A percentile compares a stretch with the other conserved stretches of the same genome.
These are phyloP conservation scores for Discoglossus pictus DNA, from an alignment of 2,797 vertebrate genomes.

Conservation along the genomic window DNA sequence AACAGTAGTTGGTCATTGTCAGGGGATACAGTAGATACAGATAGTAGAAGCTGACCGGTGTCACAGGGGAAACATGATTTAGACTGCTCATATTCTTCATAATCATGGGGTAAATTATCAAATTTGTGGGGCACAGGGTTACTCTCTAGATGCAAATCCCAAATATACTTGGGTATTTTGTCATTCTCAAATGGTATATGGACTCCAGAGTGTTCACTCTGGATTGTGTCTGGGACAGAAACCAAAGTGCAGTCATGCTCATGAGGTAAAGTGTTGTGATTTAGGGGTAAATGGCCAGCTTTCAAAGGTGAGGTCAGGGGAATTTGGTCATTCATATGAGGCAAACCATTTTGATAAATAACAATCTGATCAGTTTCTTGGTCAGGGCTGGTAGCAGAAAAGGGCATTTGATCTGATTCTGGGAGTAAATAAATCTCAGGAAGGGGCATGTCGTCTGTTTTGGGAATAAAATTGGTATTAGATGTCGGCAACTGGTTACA, in stretches of 20 bases:
- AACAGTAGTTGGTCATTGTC: neutral
- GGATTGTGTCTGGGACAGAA: neutral
- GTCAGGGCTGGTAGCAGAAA: neutral
- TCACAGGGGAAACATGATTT: neutral
- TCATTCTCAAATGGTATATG: no score
- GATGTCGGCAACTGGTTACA: no score
- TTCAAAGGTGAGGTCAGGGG: neutral
- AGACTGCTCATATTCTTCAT: no score
- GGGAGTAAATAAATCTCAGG: neutral
- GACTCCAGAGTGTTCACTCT: neutral
- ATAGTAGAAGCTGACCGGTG: neutral
- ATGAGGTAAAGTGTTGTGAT: no score
- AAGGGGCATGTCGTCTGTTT: neutral
- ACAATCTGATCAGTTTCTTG: no score
- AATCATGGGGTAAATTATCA: neutral
- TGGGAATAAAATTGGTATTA: no score
- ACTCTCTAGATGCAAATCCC: no score
- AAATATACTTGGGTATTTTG: constrained; percentile 4
- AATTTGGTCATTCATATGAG: no score
- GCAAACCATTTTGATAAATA: no score
- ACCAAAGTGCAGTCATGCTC: neutral
- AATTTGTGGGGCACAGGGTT: neutral
- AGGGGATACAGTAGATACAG: neutral
- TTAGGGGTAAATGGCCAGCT: no score
- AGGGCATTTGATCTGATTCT: neutral